Evolutionary conservation across 2,888 invertebrate genomes (phyloP), one percentile per base, ranked within the genome.

Genomic region (Oscheius sp.): DNA sequence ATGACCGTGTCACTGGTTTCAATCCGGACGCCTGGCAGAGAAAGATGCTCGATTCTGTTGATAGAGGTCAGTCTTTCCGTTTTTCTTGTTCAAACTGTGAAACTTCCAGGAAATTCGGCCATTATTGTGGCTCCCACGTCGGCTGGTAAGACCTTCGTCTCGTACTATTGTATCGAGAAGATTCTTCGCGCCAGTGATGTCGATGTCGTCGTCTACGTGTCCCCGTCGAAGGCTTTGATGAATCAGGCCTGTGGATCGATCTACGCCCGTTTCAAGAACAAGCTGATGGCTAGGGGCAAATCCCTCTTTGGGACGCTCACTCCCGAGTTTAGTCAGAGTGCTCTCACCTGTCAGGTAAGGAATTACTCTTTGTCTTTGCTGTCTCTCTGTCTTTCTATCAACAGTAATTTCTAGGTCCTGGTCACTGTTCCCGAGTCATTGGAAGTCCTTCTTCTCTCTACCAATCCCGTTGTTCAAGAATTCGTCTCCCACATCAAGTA

Each of bases 61-160:
- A 89, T 72, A 82, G 86, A 74, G 85, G 85, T 85, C 4, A 62
- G 37, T 42, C 50, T 71, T 63, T 13, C 21, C 60, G 1, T 51
- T 33, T 66, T 48, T 51, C 50, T 29, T 65, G 21, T 2, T 37
- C 37, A 70, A 35, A 2, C 11, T 21, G 21, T 33, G 13, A n/a
- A 42, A 37, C 10, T 68, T 37, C 42, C 58, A 86, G 86, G 86
- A 60, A 85, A 90, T 63, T 90, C 89, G 9, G 90, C 89, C 10
- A 78, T 90, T 32, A 89, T 90, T 74, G 86, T 90, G 32, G 90
- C 90, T 1, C 90, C 90, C 1, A 90, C 90, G 0, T 90, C 90
- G 11, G 89, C 90, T 68, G 90, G 90, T 76, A 90, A 90, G 79
- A 90, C 90, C 5, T 90, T 89, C 85, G 89, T 89, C 58, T 89